phyloP scores from a whole-genome alignment of 2,797 vertebrate species.

The Pyrocephalus nanus region DNA sequence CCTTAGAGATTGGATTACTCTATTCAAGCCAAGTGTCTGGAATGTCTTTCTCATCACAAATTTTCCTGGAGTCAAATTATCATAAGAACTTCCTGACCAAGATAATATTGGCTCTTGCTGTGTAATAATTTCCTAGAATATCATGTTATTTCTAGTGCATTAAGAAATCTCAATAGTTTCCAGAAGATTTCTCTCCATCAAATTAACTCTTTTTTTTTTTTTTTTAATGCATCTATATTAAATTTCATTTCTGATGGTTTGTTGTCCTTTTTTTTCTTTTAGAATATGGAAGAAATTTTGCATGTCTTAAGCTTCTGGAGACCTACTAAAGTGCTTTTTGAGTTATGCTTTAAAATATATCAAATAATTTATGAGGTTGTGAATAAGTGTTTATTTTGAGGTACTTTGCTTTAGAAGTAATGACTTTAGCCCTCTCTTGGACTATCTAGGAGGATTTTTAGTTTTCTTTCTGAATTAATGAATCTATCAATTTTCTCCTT shows the following conservation, averaged over 20 bases:
- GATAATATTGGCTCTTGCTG: neutral
- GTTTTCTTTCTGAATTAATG: conserved; percentile 57
- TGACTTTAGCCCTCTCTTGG: neutral
- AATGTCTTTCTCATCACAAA: neutral
- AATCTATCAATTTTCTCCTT: conserved; percentile 40
- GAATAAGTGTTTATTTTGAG: neutral
- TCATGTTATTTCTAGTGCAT: neutral
- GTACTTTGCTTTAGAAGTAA: neutral
- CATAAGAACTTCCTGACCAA: neutral
- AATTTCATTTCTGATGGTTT: neutral
- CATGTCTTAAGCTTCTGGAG: neutral
- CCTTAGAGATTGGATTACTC: accelerated
- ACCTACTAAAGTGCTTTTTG: neutral
- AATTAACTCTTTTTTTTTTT: neutral
- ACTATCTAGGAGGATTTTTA: neutral
- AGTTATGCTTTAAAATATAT: neutral
- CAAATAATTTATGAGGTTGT: neutral
- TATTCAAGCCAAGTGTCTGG: neutral
- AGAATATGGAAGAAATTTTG: neutral
- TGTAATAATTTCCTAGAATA: neutral
- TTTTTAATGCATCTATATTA: neutral
- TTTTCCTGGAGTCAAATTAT: neutral
- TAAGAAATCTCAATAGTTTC: neutral
- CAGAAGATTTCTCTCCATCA: neutral
- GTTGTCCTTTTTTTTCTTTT: neutral